Evolutionary conservation across 1,140 invertebrate species (phyloP).

Genomic region (Chelonus insularis): DNA sequence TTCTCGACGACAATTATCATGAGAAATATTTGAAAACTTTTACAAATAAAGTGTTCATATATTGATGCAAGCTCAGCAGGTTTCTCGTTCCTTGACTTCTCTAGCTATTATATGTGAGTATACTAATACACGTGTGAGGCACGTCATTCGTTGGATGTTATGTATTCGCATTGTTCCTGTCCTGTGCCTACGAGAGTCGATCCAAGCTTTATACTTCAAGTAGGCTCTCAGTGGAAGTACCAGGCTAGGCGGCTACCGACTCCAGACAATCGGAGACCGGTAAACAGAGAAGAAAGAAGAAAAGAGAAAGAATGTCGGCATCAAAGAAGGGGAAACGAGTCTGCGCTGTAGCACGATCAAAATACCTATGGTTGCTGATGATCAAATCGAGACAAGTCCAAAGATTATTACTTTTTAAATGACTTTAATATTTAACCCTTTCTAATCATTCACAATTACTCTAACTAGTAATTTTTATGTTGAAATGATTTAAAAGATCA

Average conservation of each 20-base stretch:
- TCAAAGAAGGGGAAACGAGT: conserved; percentile 49
- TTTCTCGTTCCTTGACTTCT: no score
- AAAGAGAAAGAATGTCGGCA: conserved; percentile 28
- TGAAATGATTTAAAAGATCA: no score
- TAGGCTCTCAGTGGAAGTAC: no score
- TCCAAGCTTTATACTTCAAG: background rate
- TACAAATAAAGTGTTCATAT: no score
- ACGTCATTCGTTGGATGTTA: conserved; percentile 18
- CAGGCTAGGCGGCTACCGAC: conserved; percentile 1
- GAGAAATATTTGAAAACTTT: no score
- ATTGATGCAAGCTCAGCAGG: no score
- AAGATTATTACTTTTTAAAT: conserved; percentile 21
- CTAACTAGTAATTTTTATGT: no score
- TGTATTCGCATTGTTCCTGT: conserved; percentile 16
- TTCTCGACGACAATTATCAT: no score
- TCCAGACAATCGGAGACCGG: conserved; percentile 21
- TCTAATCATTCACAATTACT: no score
- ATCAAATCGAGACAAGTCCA: conserved; percentile 7
- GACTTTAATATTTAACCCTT: background rate
- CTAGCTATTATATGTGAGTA: no score
- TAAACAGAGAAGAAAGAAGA: conserved; percentile 3
- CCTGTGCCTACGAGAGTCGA: conserved; percentile 8
- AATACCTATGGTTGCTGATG: conserved; percentile 35
- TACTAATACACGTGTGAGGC: background rate
- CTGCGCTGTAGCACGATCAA: conserved; percentile 47